phyloP scores from a whole-genome alignment of 2,113 vertebrate genomes.

The Nibea coibor region DNA sequence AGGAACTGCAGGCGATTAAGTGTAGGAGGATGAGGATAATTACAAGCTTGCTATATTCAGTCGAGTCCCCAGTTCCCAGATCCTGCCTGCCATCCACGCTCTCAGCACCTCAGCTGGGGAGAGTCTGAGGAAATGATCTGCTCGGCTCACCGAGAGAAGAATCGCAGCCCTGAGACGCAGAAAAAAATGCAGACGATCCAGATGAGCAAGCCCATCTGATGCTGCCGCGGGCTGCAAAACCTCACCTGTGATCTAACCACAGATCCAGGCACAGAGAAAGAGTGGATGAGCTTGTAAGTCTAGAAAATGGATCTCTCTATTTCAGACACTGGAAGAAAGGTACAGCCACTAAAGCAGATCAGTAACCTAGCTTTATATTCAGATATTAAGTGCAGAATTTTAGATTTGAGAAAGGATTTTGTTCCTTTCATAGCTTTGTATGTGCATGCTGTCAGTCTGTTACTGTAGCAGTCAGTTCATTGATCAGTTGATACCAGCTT shows the following conservation, averaged over 20 bases:
- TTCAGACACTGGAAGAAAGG: neutral
- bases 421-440: neutral
- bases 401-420: neutral
- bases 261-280: neutral
- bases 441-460: neutral
- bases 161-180: neutral
- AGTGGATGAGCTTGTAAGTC: neutral
- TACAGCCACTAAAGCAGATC: neutral
- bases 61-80: conserved; percentile 19
- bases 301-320: neutral
- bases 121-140: conserved; percentile 31
- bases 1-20: conserved; percentile 53
- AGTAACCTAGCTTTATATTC: neutral
- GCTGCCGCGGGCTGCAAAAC: neutral
- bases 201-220: neutral
- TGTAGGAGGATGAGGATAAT: conserved; percentile 64
- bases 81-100: conserved; percentile 28
- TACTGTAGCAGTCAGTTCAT: neutral
- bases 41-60: conserved; percentile 59
- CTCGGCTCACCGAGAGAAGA: conserved; percentile 13
- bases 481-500: neutral
- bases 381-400: neutral
- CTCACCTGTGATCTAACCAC: neutral
- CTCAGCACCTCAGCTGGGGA: conserved; percentile 17
- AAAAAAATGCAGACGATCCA: neutral